Conservation (phyloP, 2,113 vertebrate species). For the Rhinopomastus cyanomelas region DNA sequence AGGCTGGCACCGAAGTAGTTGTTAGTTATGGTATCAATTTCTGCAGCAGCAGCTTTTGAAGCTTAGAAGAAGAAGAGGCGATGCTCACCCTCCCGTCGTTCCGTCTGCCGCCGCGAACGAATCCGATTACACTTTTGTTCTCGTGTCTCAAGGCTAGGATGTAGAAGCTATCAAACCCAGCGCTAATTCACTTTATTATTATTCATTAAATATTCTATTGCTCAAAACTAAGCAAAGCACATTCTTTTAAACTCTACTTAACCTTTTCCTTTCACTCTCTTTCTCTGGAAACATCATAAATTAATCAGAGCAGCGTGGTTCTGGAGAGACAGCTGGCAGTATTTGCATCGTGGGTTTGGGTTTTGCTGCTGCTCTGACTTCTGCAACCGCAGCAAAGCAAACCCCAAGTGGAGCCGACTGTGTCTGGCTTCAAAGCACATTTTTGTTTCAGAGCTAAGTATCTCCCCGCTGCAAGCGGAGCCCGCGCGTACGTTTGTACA, state of each 20-base stretch:
- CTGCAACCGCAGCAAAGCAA: constrained; percentile 47
- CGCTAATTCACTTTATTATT: background rate
- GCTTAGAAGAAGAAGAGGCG: background rate
- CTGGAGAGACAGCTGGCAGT: constrained; percentile 48
- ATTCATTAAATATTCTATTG: constrained; percentile 19
- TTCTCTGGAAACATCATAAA: constrained; percentile 53
- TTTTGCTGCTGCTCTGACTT: constrained; percentile 34
- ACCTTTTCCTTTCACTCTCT: constrained; percentile 54
- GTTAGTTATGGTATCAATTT: background rate
- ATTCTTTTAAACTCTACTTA: constrained; percentile 7
- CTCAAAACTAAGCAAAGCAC: background rate
- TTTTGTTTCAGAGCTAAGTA: constrained; percentile 40
- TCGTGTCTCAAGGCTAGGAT: constrained; percentile 27
- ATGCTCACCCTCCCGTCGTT: background rate
- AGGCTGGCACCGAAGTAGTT: background rate
- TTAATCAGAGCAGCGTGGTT: constrained; percentile 36
- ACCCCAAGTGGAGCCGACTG: constrained; percentile 38
- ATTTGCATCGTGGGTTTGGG: constrained; percentile 7
- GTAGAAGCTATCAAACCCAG: background rate
- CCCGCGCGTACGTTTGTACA: background rate
- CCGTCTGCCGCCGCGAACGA: rapidly evolving
- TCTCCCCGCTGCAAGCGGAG: constrained; percentile 36
- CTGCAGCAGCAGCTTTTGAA: constrained; percentile 16
- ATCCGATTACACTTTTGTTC: background rate
- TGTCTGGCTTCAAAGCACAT: constrained; percentile 31